These are phyloP conservation scores for Lasioglossum marginatum DNA, from an alignment of 2,888 invertebrate species.

Conservation along the genomic window DNA sequence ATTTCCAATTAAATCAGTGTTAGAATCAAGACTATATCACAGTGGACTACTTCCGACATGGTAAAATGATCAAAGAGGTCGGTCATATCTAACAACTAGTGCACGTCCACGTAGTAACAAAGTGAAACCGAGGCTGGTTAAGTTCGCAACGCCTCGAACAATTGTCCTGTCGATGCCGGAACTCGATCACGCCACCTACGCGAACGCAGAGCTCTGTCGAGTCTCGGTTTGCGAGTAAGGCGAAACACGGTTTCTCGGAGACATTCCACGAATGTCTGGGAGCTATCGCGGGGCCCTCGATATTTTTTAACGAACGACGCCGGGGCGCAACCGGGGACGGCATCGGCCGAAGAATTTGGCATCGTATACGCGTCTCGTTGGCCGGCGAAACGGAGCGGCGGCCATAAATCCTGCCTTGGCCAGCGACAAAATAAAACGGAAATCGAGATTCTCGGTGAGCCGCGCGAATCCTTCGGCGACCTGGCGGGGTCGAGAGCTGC, in stretches of 20 bases:
- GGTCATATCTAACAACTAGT: neutral
- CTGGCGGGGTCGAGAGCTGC: constrained; percentile 54
- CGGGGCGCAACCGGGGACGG: constrained; percentile 26
- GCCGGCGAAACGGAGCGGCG: constrained; percentile 59
- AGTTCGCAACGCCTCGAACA: neutral
- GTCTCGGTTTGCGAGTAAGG: neutral
- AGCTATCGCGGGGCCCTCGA: constrained; percentile 23
- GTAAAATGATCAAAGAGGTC: neutral
- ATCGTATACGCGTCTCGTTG: constrained; percentile 56
- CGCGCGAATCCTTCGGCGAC: constrained; percentile 49
- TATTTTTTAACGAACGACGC: constrained; percentile 61
- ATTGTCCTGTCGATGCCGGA: constrained; percentile 2
- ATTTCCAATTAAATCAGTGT: neutral
- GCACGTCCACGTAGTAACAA: neutral
- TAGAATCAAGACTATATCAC: neutral
- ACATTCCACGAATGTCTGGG: constrained; percentile 16
- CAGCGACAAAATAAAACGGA: constrained; percentile 70
- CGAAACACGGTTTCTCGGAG: neutral
- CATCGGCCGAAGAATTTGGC: constrained; percentile 66
- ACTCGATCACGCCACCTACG: neutral
- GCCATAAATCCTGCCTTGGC: constrained; percentile 63
- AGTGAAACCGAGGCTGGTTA: neutral
- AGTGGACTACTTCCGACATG: neutral
- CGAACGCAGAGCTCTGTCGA: neutral
- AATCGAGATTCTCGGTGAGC: constrained; percentile 70